Evolutionary conservation across 2,888 invertebrate genomes (phyloP).

Genomic region (Mongoloraphidia duomilia): DNA sequence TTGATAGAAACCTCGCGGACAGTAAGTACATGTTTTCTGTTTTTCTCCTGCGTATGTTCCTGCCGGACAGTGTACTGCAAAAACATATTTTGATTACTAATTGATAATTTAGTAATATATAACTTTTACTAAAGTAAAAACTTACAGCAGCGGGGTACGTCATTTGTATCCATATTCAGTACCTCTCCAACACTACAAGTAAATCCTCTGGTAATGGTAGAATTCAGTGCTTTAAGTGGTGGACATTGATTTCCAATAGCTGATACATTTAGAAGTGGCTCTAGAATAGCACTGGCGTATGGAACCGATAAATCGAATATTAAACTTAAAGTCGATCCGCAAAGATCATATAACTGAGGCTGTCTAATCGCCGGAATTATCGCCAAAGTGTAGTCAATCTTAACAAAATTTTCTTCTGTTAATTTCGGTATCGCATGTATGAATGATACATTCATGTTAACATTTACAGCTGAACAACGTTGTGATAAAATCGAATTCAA

Average conservation of each 20-base stretch:
- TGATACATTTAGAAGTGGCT: constrained; percentile 75
- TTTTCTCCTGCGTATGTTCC: constrained; percentile 87
- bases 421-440: constrained; percentile 66
- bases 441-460: constrained; percentile 87
- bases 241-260: constrained; percentile 88
- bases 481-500: constrained; percentile 74
- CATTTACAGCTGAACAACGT: constrained; percentile 86
- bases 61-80: constrained; percentile 87
- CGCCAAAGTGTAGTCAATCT: constrained; percentile 78
- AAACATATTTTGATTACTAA: constrained; percentile 9
- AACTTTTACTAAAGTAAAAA: constrained; percentile 19
- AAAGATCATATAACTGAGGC: constrained; percentile 85
- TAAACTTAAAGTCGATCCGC: constrained; percentile 82
- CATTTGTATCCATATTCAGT: constrained; percentile 81
- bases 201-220: constrained; percentile 75
- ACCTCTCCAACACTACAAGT: constrained; percentile 90
- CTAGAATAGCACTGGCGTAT: constrained; percentile 78
- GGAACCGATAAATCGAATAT: constrained; percentile 91
- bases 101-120: background rate
- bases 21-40: constrained; percentile 81
- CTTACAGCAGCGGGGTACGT: constrained; percentile 84
- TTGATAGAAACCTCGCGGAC: constrained; percentile 87
- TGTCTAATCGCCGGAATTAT: constrained; percentile 79
- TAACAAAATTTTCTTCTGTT: constrained; percentile 74
- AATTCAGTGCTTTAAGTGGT: constrained; percentile 72